Percentiles rank a stretch among this genome's conserved stretches.
These are phyloP conservation scores for Dyspetes luteomarginatus DNA, from an alignment of 2,888 invertebrate genomes.

Conservation along the genomic window DNA sequence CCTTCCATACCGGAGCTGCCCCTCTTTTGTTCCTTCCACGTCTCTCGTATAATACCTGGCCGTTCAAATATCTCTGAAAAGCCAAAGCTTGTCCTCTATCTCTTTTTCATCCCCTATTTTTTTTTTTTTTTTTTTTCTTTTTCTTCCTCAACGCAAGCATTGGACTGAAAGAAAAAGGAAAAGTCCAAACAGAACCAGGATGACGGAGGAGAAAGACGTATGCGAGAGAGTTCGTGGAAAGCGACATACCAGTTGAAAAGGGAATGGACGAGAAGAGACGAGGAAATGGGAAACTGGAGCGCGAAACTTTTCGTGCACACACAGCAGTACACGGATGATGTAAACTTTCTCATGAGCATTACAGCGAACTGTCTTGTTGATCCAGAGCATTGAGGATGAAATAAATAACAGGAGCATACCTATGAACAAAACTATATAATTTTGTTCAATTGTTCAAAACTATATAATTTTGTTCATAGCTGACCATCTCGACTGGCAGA, in stretches of 20 bases:
- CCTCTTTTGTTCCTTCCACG: background rate
- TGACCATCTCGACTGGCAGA: too few species aligned
- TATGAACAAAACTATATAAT: constrained; percentile 15
- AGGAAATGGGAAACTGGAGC: constrained; percentile 64
- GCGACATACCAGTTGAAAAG: constrained; percentile 18
- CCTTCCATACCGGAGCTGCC: background rate
- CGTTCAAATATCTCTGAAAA: constrained; percentile 42
- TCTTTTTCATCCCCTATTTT: constrained; percentile 7
- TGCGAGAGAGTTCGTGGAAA: constrained; percentile 31
- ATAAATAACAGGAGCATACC: too few species aligned
- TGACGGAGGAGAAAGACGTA: constrained; percentile 1
- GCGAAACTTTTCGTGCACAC: constrained; percentile 62
- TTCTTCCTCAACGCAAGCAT: constrained; percentile 21
- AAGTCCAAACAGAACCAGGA: constrained; percentile 25
- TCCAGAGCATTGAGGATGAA: constrained; percentile 49
- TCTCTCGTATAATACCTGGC: constrained; percentile 40
- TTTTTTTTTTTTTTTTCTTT: constrained; percentile 17
- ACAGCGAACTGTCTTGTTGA: constrained; percentile 31
- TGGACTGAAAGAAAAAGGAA: constrained; percentile 44
- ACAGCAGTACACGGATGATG: constrained; percentile 45
- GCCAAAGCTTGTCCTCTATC: constrained; percentile 24
- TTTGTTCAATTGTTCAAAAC: too few species aligned
- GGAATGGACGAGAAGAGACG: constrained; percentile 23
- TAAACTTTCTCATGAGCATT: constrained; percentile 38
- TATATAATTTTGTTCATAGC: too few species aligned